Evolutionary conservation across 2,797 vertebrate genomes (phyloP).

Genomic region (Sebastes cheni): DNA sequence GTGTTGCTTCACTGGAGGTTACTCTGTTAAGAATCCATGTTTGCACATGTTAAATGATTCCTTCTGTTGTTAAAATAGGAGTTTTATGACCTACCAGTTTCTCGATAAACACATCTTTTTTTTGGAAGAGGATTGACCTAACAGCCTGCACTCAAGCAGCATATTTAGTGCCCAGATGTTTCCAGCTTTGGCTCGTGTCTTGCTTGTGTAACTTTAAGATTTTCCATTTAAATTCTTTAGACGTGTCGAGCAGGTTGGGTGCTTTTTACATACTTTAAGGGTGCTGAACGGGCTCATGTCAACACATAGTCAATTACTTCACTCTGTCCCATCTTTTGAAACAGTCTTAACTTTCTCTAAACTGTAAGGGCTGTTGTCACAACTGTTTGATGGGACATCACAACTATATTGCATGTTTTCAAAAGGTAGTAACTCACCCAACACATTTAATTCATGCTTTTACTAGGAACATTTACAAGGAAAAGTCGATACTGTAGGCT

Average conservation of each 20-base stretch:
- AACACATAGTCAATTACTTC: background rate
- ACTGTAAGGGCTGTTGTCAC: too few species aligned
- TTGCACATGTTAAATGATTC: background rate
- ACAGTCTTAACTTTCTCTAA: too few species aligned
- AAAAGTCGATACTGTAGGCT: background rate
- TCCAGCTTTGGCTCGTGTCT: background rate
- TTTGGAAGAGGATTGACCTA: background rate
- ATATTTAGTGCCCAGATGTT: slow-evolving; percentile 4
- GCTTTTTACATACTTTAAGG: background rate
- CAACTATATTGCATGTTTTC: too few species aligned
- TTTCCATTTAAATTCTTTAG: background rate
- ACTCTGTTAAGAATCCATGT: background rate
- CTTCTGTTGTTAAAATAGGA: background rate
- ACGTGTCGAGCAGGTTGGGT: background rate
- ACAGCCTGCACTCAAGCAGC: background rate
- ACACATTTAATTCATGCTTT: too few species aligned
- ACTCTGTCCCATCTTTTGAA: too few species aligned
- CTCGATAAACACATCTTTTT: background rate
- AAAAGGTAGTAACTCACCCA: too few species aligned
- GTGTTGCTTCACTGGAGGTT: background rate
- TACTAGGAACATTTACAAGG: background rate
- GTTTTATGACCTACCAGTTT: background rate
- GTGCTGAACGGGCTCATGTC: background rate
- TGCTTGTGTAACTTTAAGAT: background rate
- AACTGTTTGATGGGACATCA: too few species aligned